Percentiles rank a stretch among this genome's conserved stretches.
These are phyloP conservation scores for Sesia apiformis DNA, from an alignment of 2,888 invertebrate species.

Conservation along the genomic window DNA sequence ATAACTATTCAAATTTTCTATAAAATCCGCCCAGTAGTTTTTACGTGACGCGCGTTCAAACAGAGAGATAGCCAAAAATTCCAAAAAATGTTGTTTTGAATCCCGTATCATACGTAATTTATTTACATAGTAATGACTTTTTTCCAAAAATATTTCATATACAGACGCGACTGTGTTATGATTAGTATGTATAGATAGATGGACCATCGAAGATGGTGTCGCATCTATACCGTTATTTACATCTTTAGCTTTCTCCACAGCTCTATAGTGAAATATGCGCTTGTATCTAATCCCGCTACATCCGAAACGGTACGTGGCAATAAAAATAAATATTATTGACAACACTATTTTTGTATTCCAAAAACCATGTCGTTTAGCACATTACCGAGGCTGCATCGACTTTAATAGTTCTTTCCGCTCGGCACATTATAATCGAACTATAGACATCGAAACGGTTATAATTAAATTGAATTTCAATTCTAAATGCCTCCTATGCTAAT, in stretches of 20 bases:
- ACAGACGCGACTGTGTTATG: no score
- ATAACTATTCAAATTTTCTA: no score
- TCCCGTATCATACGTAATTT: no score
- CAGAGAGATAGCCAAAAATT: no score
- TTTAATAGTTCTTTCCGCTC: background rate
- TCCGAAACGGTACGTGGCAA: slow-evolving; percentile 15
- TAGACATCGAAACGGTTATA: background rate
- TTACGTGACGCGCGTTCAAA: no score
- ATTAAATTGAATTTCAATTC: background rate
- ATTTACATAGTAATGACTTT: no score
- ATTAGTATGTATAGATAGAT: no score
- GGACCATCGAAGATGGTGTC: background rate
- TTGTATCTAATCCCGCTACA: slow-evolving; percentile 18
- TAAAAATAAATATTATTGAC: slow-evolving; percentile 33
- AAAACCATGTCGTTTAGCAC: slow-evolving; percentile 24
- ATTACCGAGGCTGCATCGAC: slow-evolving; percentile 16
- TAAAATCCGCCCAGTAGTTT: no score
- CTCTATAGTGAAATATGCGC: background rate
- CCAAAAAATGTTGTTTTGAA: no score
- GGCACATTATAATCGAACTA: background rate
- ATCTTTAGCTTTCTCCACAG: background rate
- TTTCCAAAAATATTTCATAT: no score
- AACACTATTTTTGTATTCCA: slow-evolving; percentile 24
- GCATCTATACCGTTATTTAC: background rate
- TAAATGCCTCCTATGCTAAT: background rate